These are phyloP conservation scores for Aquatica leii DNA, from an alignment of 2,888 invertebrate species.

Conservation along the genomic window DNA sequence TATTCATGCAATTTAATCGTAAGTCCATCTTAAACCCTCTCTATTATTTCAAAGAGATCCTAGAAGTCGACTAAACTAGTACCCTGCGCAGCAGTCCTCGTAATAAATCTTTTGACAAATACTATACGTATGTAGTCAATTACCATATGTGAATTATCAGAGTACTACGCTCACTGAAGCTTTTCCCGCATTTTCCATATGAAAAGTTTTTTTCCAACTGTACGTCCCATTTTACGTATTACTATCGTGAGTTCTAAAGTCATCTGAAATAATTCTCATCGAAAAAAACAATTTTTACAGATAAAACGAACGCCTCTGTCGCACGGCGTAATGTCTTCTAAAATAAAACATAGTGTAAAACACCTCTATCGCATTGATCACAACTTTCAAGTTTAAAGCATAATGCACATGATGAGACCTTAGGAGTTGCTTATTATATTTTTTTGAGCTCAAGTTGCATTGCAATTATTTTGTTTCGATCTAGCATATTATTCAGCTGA, in stretches of 20 bases:
- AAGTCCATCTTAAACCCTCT: no score
- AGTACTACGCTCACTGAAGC: constrained; percentile 50
- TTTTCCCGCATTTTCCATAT: constrained; percentile 50
- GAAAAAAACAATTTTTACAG: constrained; percentile 37
- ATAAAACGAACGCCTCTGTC: constrained; percentile 38
- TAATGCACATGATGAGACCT: constrained; percentile 50
- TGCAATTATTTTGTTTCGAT: constrained; percentile 26
- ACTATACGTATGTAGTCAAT: constrained; percentile 58
- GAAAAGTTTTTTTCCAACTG: constrained; percentile 37
- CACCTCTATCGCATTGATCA: constrained; percentile 43
- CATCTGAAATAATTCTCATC: constrained; percentile 38
- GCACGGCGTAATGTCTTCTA: constrained; percentile 38
- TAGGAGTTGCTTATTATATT: constrained; percentile 43
- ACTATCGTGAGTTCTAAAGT: constrained; percentile 40
- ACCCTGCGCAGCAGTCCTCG: constrained; percentile 42
- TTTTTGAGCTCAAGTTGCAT: constrained; percentile 58
- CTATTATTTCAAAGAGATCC: no score
- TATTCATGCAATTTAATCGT: no score
- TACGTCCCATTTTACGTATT: no score
- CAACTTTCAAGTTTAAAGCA: constrained; percentile 43
- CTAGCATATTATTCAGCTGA: no score
- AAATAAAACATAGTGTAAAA: constrained; percentile 40
- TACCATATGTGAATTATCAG: constrained; percentile 50
- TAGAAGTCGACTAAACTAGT: not conserved
- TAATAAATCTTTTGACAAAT: constrained; percentile 45